These are phyloP conservation scores for Cydia fagiglandana DNA, from an alignment of 1,140 invertebrate genomes.

Conservation along the genomic window DNA sequence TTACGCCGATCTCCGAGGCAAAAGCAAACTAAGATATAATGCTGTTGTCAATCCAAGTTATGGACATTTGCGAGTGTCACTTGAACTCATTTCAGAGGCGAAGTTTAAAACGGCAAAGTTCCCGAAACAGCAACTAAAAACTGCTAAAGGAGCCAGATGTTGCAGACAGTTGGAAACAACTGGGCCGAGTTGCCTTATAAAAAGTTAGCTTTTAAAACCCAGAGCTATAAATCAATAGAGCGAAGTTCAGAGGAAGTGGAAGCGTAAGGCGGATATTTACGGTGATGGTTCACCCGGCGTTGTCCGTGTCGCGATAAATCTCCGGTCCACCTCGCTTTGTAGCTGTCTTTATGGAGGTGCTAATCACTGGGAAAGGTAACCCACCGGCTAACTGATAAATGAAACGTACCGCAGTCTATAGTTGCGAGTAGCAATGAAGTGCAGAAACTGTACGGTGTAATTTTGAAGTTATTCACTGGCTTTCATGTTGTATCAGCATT, in stretches of 20 bases:
- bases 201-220: slow-evolving; percentile 73
- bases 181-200: slow-evolving; percentile 65
- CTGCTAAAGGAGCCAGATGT: slow-evolving; percentile 70
- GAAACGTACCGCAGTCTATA: not conserved
- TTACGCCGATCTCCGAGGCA: not conserved
- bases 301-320: slow-evolving; percentile 59
- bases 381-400: slow-evolving; percentile 29
- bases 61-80: slow-evolving; percentile 31
- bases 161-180: slow-evolving; percentile 74
- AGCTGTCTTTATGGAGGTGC: slow-evolving; percentile 49
- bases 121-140: slow-evolving; percentile 63
- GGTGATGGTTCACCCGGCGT: slow-evolving; percentile 51
- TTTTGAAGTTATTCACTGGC: not conserved
- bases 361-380: slow-evolving; percentile 47
- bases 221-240: slow-evolving; percentile 71
- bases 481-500: slow-evolving; percentile 11
- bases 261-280: slow-evolving; percentile 67
- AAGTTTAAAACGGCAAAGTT: slow-evolving; percentile 71
- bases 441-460: slow-evolving; percentile 12
- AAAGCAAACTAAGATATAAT: slow-evolving; percentile 31
- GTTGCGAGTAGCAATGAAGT: not conserved
- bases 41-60: slow-evolving; percentile 28
- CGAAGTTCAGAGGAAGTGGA: slow-evolving; percentile 62
- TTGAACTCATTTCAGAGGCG: slow-evolving; percentile 48
- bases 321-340: slow-evolving; percentile 53